Evolutionary conservation across 53 echinoderm and acorn worm species (phyloP).

Genomic region (Apostichopus leukothele): DNA sequence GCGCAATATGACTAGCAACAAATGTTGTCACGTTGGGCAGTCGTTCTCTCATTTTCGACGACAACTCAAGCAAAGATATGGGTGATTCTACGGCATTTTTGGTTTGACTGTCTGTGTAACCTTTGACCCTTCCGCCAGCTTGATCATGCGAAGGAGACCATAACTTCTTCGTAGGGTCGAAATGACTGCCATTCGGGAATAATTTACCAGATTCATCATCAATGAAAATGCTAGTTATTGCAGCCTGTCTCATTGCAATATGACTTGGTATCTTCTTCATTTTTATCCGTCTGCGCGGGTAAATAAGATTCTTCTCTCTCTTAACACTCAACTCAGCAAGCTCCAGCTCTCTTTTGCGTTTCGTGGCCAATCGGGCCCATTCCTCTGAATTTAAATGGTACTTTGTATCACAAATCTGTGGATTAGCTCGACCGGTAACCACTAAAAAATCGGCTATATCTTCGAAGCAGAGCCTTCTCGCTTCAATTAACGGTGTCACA

Average conservation of each 20-base stretch:
- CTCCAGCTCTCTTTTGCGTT: constrained; percentile 8
- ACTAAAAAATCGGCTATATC: constrained; percentile 62
- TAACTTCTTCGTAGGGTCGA: not conserved
- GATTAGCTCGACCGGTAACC: constrained; percentile 75
- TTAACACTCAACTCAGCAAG: constrained; percentile 1
- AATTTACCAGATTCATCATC: not conserved
- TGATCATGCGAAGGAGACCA: not conserved
- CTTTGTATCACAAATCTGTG: constrained; percentile 70
- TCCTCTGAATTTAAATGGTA: constrained; percentile 76
- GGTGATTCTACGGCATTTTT: constrained; percentile 56
- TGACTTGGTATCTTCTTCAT: not conserved
- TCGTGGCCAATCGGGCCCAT: constrained; percentile 72
- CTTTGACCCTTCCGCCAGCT: not conserved
- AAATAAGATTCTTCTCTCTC: constrained; percentile 6
- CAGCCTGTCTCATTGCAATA: constrained; percentile 7
- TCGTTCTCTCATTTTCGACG: constrained; percentile 59
- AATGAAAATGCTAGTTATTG: not conserved
- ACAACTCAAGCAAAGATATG: constrained; percentile 69
- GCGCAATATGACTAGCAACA: constrained; percentile 52
- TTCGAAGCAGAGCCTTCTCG: constrained; percentile 57
- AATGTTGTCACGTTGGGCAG: constrained; percentile 53
- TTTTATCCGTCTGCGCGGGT: constrained; percentile 11
- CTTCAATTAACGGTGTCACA: constrained; percentile 74
- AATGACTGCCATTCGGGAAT: not conserved
- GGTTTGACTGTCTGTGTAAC: not conserved